phyloP scores from a whole-genome alignment of 1,140 invertebrate species.

The Maconellicoccus hirsutus region DNA sequence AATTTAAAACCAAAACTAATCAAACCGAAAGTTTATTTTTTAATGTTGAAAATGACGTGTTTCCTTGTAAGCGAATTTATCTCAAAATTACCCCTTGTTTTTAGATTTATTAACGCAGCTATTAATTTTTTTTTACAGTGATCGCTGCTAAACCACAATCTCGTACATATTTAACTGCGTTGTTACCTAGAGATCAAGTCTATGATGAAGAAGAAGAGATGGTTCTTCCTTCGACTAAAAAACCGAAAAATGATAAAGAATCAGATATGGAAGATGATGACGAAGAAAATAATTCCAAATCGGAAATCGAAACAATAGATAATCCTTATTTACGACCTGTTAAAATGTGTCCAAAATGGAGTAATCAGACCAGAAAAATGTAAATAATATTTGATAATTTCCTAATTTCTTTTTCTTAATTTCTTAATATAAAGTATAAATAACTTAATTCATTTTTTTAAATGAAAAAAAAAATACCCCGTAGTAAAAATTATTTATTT shows the following conservation, averaged over 20 bases:
- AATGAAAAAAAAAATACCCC: no score
- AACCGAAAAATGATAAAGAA: constrained; percentile 39
- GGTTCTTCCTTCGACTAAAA: constrained; percentile 40
- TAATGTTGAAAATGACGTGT: constrained; percentile 66
- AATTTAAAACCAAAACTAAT: constrained; percentile 88
- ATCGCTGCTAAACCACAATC: constrained; percentile 74
- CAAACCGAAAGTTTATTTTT: constrained; percentile 83
- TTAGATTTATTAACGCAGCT: constrained; percentile 23
- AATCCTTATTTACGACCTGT: constrained; percentile 77
- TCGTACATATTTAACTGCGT: constrained; percentile 70
- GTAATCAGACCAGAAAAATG: no score
- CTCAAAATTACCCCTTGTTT: constrained; percentile 23
- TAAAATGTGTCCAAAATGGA: constrained; percentile 35
- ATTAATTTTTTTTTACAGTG: constrained; percentile 46
- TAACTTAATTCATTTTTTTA: no score
- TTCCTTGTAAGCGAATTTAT: constrained; percentile 55
- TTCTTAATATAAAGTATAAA: no score
- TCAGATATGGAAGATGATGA: constrained; percentile 37
- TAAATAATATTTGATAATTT: no score
- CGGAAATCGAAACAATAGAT: constrained; percentile 55
- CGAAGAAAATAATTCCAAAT: constrained; percentile 38
- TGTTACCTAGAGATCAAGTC: constrained; percentile 86
- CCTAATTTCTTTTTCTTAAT: no score
- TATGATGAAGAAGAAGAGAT: constrained; percentile 81
- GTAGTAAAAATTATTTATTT: no score